Evolutionary conservation across 1,140 invertebrate genomes (phyloP), one percentile per base, ranked within the genome.

Genomic region (Bicyclus anynana): DNA sequence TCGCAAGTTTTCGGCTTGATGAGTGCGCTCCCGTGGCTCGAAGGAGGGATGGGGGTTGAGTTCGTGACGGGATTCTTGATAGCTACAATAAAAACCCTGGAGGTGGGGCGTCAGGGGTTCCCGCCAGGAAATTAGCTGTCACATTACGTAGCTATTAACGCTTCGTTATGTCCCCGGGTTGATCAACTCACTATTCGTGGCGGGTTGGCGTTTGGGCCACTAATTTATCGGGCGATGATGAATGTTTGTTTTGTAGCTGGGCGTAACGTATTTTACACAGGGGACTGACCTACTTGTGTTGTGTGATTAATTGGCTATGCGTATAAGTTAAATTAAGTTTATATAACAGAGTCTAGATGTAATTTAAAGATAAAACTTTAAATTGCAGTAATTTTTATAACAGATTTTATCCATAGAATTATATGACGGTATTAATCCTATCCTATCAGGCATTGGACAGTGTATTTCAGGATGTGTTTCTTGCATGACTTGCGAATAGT

Each of bases 81-180:
- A 51, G 69, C 52, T 63, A 71, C 75, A 77, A 77, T 80, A 80
- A 79, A 81, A 79, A 77, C 69, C 62, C 66, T 53, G 52, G 62
- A 68, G 70, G 63, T 64, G 40, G 40, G 40, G 67, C 65, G 10
- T 12, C 29, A 23, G 74, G 64, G 69, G 74, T 62, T 77, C 74
- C 77, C 74, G 80, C 67, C 75, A 79, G 79, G 80, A 84, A 85
- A 85, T 85, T 85, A 84, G 76, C 80, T 85, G 82, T 84, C 80
- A 81, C 82, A 85, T 82, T 83, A 82, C 67, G 71, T 78, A 71
- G 61, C 74, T 77, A 84, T 84, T 81, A 82, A 70, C 74, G 74
- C 65, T 72, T 65, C 67, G 71, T 70, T 69, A 64, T 68, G 63
- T 76, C 65, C n/a, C 62, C 52, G 55, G 38, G 57, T 65, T 77